These are phyloP conservation scores for Orthosia cruda DNA, from an alignment of 2,888 invertebrate genomes.

Conservation along the genomic window DNA sequence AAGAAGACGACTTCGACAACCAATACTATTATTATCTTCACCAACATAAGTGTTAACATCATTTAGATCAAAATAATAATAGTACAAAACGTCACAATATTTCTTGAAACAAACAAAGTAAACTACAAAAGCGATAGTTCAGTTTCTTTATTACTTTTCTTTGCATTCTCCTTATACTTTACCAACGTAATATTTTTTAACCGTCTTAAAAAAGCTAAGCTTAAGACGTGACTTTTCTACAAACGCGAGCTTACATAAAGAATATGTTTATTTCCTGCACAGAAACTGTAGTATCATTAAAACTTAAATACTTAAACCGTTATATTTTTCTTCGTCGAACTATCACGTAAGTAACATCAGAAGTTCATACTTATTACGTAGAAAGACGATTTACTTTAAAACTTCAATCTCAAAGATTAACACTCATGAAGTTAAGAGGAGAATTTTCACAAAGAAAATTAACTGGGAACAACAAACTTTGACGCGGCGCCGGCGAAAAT, in stretches of 20 bases:
- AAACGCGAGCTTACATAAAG: conserved; percentile 45
- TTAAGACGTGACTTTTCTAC: conserved; percentile 50
- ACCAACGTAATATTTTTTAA: conserved; percentile 44
- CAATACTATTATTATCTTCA: not conserved
- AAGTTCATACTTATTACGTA: conserved; percentile 56
- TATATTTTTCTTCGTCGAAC: conserved; percentile 60
- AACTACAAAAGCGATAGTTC: conserved; percentile 25
- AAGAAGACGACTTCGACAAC: too few species aligned
- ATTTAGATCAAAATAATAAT: not conserved
- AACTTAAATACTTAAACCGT: conserved; percentile 48
- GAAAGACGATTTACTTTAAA: conserved; percentile 66
- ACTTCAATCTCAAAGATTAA: conserved; percentile 76
- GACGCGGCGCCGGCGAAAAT: conserved; percentile 57
- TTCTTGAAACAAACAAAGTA: conserved; percentile 19
- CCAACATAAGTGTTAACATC: not conserved
- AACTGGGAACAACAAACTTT: conserved; percentile 71
- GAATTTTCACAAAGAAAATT: conserved; percentile 77
- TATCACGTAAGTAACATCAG: conserved; percentile 60
- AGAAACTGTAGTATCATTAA: conserved; percentile 45
- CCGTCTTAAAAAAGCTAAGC: conserved; percentile 35
- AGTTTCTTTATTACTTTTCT: conserved; percentile 46
- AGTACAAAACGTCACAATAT: conserved; percentile 4
- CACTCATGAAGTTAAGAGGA: conserved; percentile 72
- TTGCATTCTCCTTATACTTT: conserved; percentile 22
- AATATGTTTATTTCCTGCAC: conserved; percentile 55